Conservation (phyloP, 1,140 invertebrate genomes). For the Zaprionus camerounensis region DNA sequence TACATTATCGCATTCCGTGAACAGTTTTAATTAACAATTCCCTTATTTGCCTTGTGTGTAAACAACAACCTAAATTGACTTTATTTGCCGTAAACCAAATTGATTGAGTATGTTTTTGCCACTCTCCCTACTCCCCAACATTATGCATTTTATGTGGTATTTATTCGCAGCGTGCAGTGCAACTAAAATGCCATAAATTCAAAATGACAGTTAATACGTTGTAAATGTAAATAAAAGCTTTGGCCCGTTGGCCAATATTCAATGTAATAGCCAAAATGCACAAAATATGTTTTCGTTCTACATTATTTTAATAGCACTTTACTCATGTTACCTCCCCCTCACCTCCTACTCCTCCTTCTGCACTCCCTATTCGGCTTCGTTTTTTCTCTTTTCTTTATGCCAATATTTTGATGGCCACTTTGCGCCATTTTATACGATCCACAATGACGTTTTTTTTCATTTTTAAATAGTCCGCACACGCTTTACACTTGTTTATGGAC, state of each 20-base stretch:
- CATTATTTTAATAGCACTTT: constrained; percentile 72
- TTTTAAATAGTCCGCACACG: constrained; percentile 55
- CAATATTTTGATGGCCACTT: constrained; percentile 77
- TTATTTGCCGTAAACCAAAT: neutral
- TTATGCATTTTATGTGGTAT: constrained; percentile 10
- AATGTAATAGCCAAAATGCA: constrained; percentile 58
- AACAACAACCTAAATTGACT: neutral
- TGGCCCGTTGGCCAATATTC: constrained; percentile 14
- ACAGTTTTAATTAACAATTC: constrained; percentile 5
- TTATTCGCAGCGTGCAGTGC: constrained; percentile 33
- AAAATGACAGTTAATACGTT: constrained; percentile 67
- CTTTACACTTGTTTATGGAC: constrained; percentile 54
- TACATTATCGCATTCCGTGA: neutral
- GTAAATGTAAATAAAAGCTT: constrained; percentile 59
- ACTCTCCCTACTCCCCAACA: neutral
- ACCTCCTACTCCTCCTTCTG: neutral
- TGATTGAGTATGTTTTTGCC: neutral
- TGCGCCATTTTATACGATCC: constrained; percentile 63
- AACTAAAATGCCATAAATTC: constrained; percentile 52
- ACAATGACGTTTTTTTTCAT: constrained; percentile 43
- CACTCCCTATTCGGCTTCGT: neutral
- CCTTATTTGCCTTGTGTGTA: neutral
- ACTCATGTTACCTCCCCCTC: constrained; percentile 3
- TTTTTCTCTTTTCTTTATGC: constrained; percentile 38
- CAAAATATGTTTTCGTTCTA: constrained; percentile 64